Evolutionary conservation across 2,113 vertebrate species (phyloP).

Genomic region (Petrocephalus zakoni): DNA sequence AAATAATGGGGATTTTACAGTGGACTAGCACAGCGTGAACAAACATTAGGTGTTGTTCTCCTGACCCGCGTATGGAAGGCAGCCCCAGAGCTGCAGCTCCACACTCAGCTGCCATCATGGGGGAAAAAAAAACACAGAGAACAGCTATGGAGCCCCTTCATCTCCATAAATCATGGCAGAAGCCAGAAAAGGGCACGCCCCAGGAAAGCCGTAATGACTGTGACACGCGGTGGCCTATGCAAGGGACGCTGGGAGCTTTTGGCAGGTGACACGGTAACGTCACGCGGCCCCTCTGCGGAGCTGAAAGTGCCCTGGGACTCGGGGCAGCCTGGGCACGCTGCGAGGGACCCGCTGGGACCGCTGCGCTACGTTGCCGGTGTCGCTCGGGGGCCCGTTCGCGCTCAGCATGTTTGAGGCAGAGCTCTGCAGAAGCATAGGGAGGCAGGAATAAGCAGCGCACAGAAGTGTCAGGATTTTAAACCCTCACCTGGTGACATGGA

Average conservation of each 20-base stretch:
- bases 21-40: background rate
- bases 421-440: background rate
- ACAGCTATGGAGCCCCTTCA: background rate
- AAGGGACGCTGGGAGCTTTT: background rate
- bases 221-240: background rate
- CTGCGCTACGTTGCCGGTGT: background rate
- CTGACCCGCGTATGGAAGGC: background rate
- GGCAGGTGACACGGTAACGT: background rate
- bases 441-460: background rate
- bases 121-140: background rate
- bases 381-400: background rate
- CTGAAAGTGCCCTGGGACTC: background rate
- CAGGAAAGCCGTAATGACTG: background rate
- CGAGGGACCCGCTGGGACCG: background rate
- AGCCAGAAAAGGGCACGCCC: background rate
- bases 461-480: background rate
- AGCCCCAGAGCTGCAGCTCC: background rate
- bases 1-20: slow-evolving; percentile 9
- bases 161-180: background rate
- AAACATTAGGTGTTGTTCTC: background rate
- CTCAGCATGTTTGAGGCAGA: background rate
- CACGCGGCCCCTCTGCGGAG: background rate
- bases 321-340: background rate
- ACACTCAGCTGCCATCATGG: background rate
- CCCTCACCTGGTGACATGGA: background rate